Evolutionary conservation across 2,888 invertebrate species (phyloP), one percentile per base, ranked within the genome.

Genomic region (Aplocera efformata): DNA sequence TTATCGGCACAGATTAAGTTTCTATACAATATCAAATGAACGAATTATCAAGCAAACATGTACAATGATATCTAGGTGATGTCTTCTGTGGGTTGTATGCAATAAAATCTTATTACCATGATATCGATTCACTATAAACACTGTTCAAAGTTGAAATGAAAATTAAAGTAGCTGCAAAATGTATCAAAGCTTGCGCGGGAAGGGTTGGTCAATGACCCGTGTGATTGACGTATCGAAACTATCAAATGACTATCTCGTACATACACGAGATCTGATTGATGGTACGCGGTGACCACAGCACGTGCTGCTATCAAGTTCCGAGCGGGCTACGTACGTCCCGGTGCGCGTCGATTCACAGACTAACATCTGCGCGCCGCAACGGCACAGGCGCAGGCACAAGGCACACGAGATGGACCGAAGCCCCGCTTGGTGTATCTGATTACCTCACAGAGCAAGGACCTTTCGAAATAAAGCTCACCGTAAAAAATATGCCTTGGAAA

Each of bases 391-490:
- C 58, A 37, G 31, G 43, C 53, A 51, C 59, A 60, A 37, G 31
- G 43, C 53, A 51, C 59, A 60, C 61, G 74, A 81, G 79, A 82
- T 79, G 79, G 72, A 67, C 71, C 62, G 60, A 63, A 72, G 75
- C 79, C 76, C 77, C 76, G 69, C 64, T 49, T 60, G 62, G 52
- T 75, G 75, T 79, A 81, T 81, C 79, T 74, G 80, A 82, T 84
- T 84, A 84, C 81, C 75, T 78, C 81, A 78, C 74, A 76, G 83
- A 72, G 78, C 82, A 86, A 85, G 84, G 85, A 86, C 85, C 85
- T 82, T 84, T 78, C 83, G 75, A 74, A 77, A 77, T 72, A 76
- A 77, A 81, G 76, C 77, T 76, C 74, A 60, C 78, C 79, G 79
- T 79, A 78, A 81, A n/a, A n/a, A 84, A 83, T 80, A 55, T 64